phyloP scores from a whole-genome alignment of 2,113 vertebrate genomes.

The Gymnarchus niloticus region DNA sequence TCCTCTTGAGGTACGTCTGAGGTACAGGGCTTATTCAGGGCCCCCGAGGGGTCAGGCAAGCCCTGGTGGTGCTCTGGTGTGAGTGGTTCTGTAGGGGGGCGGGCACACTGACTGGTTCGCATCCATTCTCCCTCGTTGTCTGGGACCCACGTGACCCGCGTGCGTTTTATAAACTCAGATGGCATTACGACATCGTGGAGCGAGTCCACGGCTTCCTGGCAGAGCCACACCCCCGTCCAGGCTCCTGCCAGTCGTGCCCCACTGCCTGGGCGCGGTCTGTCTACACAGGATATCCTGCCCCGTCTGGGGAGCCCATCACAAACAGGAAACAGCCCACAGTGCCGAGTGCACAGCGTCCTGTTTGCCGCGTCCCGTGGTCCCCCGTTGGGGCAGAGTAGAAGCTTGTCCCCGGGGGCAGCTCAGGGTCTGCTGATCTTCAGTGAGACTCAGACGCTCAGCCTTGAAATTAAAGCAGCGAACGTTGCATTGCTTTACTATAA shows the following conservation, averaged over 20 bases:
- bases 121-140: background rate
- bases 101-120: background rate
- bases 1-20: background rate
- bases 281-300: constrained; percentile 37
- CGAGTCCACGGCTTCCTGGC: background rate
- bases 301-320: background rate
- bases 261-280: constrained; percentile 1
- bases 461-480: background rate
- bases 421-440: background rate
- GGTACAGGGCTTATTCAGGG: no score
- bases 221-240: background rate
- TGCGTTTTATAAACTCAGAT: no score
- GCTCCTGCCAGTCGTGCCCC: background rate
- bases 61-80: constrained; percentile 8
- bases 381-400: background rate
- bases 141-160: no score
- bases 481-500: background rate
- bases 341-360: background rate
- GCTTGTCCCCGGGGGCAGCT: background rate
- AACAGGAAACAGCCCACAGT: background rate
- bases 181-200: no score
- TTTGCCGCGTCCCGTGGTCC: background rate
- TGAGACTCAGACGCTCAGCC: background rate
- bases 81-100: constrained; percentile 11
- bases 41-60: background rate